Percentiles rank a stretch among this genome's conserved stretches.
Evolutionary conservation across 1,140 invertebrate species (phyloP).

Genomic region (Dermatophagoides farinae): DNA sequence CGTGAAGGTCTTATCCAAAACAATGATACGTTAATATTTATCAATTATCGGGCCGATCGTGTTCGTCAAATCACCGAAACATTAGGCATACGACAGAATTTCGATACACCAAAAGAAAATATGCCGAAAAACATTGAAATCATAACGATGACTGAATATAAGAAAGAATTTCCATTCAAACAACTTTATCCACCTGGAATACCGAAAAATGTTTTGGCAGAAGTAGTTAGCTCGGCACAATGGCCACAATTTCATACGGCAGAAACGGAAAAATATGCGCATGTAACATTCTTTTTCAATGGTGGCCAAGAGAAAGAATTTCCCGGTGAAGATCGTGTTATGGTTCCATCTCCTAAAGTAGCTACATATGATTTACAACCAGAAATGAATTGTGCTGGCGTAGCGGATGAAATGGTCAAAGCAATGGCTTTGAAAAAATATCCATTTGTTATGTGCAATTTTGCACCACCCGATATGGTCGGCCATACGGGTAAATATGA

Average conservation of each 20-base stretch:
- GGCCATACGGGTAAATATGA: slow-evolving; percentile 32
- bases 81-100: slow-evolving; percentile 26
- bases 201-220: slow-evolving; percentile 29
- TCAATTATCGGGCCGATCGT: slow-evolving; percentile 30
- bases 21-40: slow-evolving; percentile 30
- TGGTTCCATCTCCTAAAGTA: slow-evolving; percentile 33
- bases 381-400: slow-evolving; percentile 28
- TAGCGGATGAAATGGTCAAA: slow-evolving; percentile 29
- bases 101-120: slow-evolving; percentile 23
- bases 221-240: slow-evolving; percentile 25
- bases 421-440: slow-evolving; percentile 26
- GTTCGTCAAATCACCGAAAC: slow-evolving; percentile 29
- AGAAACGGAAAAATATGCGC: slow-evolving; percentile 33
- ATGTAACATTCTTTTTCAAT: slow-evolving; percentile 34
- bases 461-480: slow-evolving; percentile 33
- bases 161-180: slow-evolving; percentile 29
- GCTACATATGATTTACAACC: slow-evolving; percentile 31
- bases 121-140: slow-evolving; percentile 21
- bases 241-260: slow-evolving; percentile 30
- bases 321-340: slow-evolving; percentile 26
- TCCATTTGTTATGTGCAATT: slow-evolving; percentile 32
- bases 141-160: slow-evolving; percentile 30
- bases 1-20: slow-evolving; percentile 26
- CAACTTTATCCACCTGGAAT: slow-evolving; percentile 27
- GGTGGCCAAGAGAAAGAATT: slow-evolving; percentile 29